A percentile compares a stretch with the other conserved stretches of the same genome.
phyloP scores from a whole-genome alignment of 2,888 invertebrate genomes.

The Andrena bucephala region DNA sequence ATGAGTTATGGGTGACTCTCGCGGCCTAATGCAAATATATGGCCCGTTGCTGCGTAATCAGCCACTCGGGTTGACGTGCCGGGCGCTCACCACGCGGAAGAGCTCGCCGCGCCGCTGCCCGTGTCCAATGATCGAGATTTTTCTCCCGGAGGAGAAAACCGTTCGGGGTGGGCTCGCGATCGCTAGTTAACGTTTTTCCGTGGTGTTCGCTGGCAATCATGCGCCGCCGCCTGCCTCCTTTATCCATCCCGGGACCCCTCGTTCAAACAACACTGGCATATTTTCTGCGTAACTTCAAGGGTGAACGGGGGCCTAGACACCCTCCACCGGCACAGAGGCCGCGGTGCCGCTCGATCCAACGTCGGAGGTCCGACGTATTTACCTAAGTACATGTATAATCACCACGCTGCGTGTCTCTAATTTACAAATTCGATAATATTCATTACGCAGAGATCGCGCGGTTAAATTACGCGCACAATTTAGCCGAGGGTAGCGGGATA shows the following conservation, averaged over 20 bases:
- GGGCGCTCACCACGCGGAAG: conserved; percentile 28
- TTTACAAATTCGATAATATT: no score
- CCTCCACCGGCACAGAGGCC: conserved; percentile 13
- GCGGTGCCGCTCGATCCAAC: not conserved
- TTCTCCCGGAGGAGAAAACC: conserved; percentile 6
- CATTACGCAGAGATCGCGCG: not conserved
- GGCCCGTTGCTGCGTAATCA: conserved; percentile 66
- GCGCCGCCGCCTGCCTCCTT: conserved; percentile 9
- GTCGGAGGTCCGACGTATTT: no score
- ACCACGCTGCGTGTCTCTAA: no score
- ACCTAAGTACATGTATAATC: not conserved
- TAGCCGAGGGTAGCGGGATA: not conserved
- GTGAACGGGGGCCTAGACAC: conserved; percentile 31
- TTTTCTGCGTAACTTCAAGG: conserved; percentile 48
- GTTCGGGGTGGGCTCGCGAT: conserved; percentile 19
- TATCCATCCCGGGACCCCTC: conserved; percentile 21
- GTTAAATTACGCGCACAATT: not conserved
- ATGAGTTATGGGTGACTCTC: conserved; percentile 67
- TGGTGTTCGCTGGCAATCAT: conserved; percentile 26
- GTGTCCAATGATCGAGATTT: conserved; percentile 35
- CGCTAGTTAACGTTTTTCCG: conserved; percentile 40
- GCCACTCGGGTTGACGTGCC: conserved; percentile 47
- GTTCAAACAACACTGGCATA: conserved; percentile 54
- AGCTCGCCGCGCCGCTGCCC: not conserved
- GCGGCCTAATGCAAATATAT: conserved; percentile 71